Evolutionary conservation across 2,113 vertebrate species (phyloP), one percentile per base, ranked within the genome.

Genomic region (Carassius carassius): DNA sequence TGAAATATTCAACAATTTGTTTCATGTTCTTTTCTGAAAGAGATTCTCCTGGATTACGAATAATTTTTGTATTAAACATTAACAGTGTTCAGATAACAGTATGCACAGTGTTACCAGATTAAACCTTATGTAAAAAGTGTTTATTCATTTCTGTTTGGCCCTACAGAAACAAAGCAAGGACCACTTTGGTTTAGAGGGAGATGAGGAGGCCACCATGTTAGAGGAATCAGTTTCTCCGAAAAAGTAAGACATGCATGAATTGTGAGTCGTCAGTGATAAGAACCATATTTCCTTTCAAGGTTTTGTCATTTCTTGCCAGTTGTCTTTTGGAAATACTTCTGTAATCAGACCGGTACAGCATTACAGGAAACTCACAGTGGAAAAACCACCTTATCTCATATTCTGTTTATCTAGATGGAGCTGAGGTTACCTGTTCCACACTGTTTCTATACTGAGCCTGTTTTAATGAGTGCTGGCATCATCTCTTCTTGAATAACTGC

Each of bases 141-240:
- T n/a, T 69, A 11, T 67, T 3, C 51, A 9, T 21, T 37, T 10
- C 7, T 63, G 21, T 47, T 14, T 44, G 54, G 10, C 25, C 5
- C 9, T 88, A 73, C 89, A 99, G 98, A 99, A 99, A 93, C 98
- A 99, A 95, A 99, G 97, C 91, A 99, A 99, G 87, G 98, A 99
- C 90, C 96, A 96, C 81, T 99, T 99, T 94, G 98, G 98, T 49
- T 94, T 99, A 63, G 98, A 99, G 90, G 97, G 98, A 16, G 98
- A 99, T 88, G 98, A 99, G 70, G 98, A 99, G 74, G 96, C 98
- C 65, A 99, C 98, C 70, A 99, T 99, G 98, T 89, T 99, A 86
- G 98, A 99, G 92, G 98, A 99, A 88, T 99, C 98, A 0, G 96
- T 99, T 89, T 99, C 97, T 67, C 98, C 98, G 0, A 99, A 99